These are phyloP conservation scores for Microtus montanus DNA, from an alignment of 2,113 vertebrate genomes.

Conservation along the genomic window DNA sequence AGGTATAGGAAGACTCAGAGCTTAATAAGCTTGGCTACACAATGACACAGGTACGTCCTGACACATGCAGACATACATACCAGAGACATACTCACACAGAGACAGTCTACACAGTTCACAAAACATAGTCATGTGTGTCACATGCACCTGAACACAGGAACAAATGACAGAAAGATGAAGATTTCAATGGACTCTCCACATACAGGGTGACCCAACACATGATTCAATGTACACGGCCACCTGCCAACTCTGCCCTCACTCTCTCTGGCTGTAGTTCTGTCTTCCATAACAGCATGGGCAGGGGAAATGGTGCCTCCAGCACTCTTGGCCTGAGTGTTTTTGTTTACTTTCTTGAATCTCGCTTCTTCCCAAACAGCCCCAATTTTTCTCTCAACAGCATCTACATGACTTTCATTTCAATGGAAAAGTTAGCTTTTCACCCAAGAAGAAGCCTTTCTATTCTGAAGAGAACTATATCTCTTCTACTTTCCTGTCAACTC, in stretches of 20 bases:
- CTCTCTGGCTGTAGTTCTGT: not conserved
- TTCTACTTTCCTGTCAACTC: not conserved
- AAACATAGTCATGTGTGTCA: not conserved
- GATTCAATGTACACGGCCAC: not conserved
- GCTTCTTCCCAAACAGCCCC: not conserved
- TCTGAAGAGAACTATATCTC: not conserved
- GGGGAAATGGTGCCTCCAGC: not conserved
- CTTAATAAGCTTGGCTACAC: not conserved
- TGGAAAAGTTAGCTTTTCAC: not conserved
- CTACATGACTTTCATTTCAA: not conserved
- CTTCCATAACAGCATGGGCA: not conserved
- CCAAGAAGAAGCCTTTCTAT: not conserved
- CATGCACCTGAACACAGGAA: not conserved
- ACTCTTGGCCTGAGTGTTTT: not conserved
- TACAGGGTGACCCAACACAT: no score
- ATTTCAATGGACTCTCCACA: not conserved
- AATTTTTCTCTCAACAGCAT: not conserved
- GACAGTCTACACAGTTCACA: not conserved
- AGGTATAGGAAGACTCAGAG: not conserved
- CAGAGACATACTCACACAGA: not conserved
- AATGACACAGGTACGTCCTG: not conserved
- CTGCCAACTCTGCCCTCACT: not conserved
- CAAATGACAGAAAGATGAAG: not conserved
- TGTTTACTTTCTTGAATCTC: not conserved
- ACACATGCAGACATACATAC: not conserved